phyloP scores from a whole-genome alignment of 1,140 invertebrate genomes.

The Trichonephila clavata region DNA sequence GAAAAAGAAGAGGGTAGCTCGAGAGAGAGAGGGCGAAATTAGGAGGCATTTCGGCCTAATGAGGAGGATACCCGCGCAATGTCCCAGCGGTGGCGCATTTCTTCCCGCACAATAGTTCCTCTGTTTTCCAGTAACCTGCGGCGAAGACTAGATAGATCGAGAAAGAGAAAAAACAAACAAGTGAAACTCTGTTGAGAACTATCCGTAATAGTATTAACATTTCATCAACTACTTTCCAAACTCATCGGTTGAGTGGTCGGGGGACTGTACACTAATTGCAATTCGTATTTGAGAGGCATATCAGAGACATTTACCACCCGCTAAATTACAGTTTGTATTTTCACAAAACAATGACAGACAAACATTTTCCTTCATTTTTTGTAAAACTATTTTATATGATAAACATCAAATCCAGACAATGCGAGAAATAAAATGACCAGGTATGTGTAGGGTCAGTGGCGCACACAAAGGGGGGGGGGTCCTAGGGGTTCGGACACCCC shows the following conservation, averaged over 20 bases:
- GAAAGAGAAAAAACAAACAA: not conserved
- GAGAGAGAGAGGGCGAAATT: not conserved
- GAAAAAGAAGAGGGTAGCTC: not conserved
- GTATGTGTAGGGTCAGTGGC: too few species aligned
- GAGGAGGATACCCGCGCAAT: conserved; percentile 21
- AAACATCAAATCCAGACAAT: too few species aligned
- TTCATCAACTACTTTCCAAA: conserved; percentile 12
- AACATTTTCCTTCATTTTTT: too few species aligned
- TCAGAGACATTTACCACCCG: not conserved
- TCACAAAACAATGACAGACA: too few species aligned
- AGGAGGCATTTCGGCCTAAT: conserved; percentile 38
- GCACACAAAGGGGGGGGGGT: too few species aligned
- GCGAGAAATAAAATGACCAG: too few species aligned
- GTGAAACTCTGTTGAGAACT: conserved; percentile 4
- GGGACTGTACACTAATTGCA: not conserved
- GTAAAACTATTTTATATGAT: too few species aligned
- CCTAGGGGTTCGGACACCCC: too few species aligned
- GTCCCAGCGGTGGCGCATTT: conserved; percentile 6
- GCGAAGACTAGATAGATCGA: not conserved
- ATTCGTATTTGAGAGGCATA: not conserved
- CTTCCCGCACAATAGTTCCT: not conserved
- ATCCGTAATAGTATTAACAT: conserved; percentile 2
- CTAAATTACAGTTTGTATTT: too few species aligned
- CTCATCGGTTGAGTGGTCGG: not conserved
- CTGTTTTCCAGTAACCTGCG: conserved; percentile 1